Evolutionary conservation across 2,888 invertebrate species (phyloP).

Genomic region (Drosophila formosana): DNA sequence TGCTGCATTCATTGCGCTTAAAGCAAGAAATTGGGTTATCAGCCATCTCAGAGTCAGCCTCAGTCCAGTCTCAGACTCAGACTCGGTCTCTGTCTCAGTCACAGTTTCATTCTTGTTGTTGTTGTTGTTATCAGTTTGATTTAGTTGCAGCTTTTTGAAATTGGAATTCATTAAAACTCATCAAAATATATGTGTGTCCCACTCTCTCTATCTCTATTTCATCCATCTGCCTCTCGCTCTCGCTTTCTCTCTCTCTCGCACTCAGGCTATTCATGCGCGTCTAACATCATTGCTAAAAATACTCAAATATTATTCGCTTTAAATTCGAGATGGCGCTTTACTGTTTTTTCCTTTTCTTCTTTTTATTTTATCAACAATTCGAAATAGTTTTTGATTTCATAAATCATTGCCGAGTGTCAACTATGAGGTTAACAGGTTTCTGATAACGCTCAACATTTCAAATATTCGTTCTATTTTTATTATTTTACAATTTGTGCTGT

Average conservation of each 20-base stretch:
- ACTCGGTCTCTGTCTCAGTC: slow-evolving; percentile 31
- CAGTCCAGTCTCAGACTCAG: slow-evolving; percentile 22
- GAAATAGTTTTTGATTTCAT: slow-evolving; percentile 47
- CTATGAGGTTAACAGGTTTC: slow-evolving; percentile 31
- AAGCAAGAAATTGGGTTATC: slow-evolving; percentile 75
- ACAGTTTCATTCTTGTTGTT: slow-evolving; percentile 37
- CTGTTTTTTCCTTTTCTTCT: not conserved
- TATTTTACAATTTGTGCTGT: not conserved
- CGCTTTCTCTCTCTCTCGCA: not conserved
- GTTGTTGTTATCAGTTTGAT: slow-evolving; percentile 65
- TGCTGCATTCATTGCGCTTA: slow-evolving; percentile 31
- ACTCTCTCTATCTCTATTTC: slow-evolving; percentile 3
- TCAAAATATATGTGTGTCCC: slow-evolving; percentile 36
- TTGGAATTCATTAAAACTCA: slow-evolving; percentile 74
- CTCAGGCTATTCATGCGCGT: slow-evolving; percentile 11
- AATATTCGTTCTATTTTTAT: not conserved
- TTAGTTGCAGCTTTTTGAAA: slow-evolving; percentile 57
- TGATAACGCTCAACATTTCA: slow-evolving; percentile 28
- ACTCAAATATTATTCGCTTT: slow-evolving; percentile 29
- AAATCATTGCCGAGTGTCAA: slow-evolving; percentile 38
- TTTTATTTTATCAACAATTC: slow-evolving; percentile 28
- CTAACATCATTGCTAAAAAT: slow-evolving; percentile 72
- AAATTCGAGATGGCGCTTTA: slow-evolving; percentile 37
- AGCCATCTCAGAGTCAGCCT: slow-evolving; percentile 58
- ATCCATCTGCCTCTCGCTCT: not conserved